Evolutionary conservation across 2,888 invertebrate genomes (phyloP).

Genomic region (Drosophila infuscata): DNA sequence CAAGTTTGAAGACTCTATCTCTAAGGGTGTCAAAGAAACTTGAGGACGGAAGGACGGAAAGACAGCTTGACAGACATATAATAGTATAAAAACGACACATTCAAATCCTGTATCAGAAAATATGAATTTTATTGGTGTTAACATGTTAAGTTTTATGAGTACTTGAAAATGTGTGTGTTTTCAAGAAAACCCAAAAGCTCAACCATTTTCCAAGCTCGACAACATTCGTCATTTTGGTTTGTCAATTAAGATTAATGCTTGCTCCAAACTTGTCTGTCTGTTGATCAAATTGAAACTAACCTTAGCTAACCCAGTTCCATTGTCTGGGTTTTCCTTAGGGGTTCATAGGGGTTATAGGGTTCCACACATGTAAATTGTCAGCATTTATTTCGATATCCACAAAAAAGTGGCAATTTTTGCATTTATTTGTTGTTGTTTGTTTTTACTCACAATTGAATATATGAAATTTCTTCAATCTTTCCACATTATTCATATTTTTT

Average conservation of each 20-base stretch:
- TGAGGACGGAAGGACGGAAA: no score
- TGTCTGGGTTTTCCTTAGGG: no score
- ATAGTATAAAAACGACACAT: neutral
- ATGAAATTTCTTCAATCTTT: neutral
- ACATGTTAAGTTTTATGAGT: neutral
- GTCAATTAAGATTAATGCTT: neutral
- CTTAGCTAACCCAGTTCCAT: neutral
- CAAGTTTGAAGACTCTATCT: no score
- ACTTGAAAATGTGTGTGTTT: neutral
- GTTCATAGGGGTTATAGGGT: no score
- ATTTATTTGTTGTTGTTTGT: conserved; percentile 49
- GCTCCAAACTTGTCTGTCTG: neutral
- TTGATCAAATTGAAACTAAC: neutral
- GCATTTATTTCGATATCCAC: conserved; percentile 48
- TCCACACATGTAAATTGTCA: neutral
- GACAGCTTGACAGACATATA: no score
- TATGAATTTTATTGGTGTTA: conserved; percentile 1
- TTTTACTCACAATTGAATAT: conserved; percentile 33
- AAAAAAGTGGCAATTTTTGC: conserved; percentile 66
- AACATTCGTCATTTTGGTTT: neutral
- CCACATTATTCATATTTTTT: neutral
- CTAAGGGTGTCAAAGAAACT: no score
- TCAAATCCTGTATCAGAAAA: neutral
- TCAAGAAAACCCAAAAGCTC: neutral
- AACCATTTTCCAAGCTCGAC: neutral